Evolutionary conservation across 2,888 invertebrate genomes (phyloP), one percentile per base, ranked within the genome.

Genomic region (Drosophila monieri): DNA sequence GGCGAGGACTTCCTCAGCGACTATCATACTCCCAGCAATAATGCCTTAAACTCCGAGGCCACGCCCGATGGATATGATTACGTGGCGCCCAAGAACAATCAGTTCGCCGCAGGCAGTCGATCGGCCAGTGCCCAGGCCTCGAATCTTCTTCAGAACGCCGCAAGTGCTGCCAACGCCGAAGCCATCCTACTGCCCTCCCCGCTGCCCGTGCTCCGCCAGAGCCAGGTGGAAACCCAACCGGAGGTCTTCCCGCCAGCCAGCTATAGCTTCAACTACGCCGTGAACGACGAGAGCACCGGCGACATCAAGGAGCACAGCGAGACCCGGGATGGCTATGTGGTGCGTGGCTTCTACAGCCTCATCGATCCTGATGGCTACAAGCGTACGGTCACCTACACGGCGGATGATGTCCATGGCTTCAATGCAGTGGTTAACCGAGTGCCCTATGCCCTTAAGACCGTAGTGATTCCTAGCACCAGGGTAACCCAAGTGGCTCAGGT

Each of bases 391-490:
- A 91, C 92, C 41, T 93, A 93, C 83, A 91, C 92, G 25, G 93
- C 93, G 47, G 93, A 93, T 84, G 85, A 90, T 56, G 89, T 91
- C 57, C 91, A 91, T 70, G 93, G 93, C 59, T 93, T 93, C 89
- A 93, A 93, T 83, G 93, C 93, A 8, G 90, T 93, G n/a, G 93
- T 93, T 5, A 91, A 89, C 76, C 92, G 92, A 27, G 92, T 92
- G 73, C 92, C 92, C 8, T 81, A 75, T 18, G 80, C 66, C 10
- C 49, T 80, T 0, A 76, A 76, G 35, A 58, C 75, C 10, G 25
- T 83, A 6, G 48, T 78, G 0, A 37, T 49, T 0, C 73, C 62
- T 2, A 23, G 15, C 9, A 30, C 48, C 39, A 41, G 10, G 6
- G 55, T 47, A 27, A 25, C 43, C 6, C 30, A 48, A 41, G 39